A percentile compares a stretch with the other conserved stretches of the same genome.
Evolutionary conservation across 2,797 vertebrate genomes (phyloP).

Genomic region (Tangara arthus): DNA sequence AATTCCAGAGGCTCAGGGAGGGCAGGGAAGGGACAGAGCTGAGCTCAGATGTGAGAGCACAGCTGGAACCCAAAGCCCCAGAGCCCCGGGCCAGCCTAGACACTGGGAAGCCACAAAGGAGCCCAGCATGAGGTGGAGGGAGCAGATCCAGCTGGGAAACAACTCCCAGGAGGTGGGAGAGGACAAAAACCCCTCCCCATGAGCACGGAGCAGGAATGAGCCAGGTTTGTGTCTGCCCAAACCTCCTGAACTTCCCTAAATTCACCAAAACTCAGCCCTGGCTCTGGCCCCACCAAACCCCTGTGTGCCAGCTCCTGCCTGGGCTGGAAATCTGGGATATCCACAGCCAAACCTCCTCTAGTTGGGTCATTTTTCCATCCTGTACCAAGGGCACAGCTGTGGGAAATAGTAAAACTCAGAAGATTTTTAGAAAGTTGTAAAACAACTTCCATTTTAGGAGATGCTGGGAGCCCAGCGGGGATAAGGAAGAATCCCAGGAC

Average conservation of each 20-base stretch:
- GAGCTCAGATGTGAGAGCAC: not conserved
- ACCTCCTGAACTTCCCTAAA: not conserved
- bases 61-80: not conserved
- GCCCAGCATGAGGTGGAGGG: not conserved
- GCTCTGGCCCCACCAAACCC: not conserved
- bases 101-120: not conserved
- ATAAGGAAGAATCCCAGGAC: not conserved
- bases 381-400: accelerated
- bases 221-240: not conserved
- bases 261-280: not conserved
- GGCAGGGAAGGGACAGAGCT: not conserved
- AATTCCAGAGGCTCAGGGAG: not conserved
- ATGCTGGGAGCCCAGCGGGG: not conserved
- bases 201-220: not conserved
- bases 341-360: not conserved
- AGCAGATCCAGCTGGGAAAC: not conserved
- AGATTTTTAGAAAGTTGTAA: not conserved
- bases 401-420: not conserved
- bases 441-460: not conserved
- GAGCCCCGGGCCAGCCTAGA: not conserved
- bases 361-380: not conserved
- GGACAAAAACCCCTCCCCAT: not conserved
- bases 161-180: not conserved
- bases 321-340: not conserved
- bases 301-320: not conserved